These are phyloP conservation scores for Alcis repandata DNA, from an alignment of 2,888 invertebrate species.

Conservation along the genomic window DNA sequence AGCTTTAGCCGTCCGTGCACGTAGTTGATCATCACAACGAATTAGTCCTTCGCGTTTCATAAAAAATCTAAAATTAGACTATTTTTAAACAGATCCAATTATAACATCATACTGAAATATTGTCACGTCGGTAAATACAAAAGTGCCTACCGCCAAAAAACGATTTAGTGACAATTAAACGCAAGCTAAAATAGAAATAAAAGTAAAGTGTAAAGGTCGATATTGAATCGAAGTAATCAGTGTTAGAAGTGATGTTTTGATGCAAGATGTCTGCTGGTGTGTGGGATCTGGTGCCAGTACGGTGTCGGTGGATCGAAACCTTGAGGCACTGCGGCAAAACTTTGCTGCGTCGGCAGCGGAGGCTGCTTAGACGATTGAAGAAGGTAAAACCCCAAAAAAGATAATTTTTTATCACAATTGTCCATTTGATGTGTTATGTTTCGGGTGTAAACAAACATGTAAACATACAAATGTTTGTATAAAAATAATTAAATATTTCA, in stretches of 20 bases:
- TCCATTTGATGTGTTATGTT: no score
- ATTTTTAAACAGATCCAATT: not conserved
- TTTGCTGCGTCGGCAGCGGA: constrained; percentile 77
- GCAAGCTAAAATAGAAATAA: not conserved
- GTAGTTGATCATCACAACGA: constrained; percentile 12
- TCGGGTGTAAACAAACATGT: no score
- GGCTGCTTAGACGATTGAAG: constrained; percentile 77
- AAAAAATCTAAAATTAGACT: not conserved
- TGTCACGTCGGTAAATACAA: not conserved
- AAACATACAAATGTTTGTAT: no score
- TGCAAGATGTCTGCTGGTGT: constrained; percentile 69
- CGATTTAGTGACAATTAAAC: not conserved
- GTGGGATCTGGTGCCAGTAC: constrained; percentile 79
- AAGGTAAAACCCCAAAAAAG: constrained; percentile 66
- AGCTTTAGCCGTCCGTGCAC: not conserved
- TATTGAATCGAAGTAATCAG: constrained; percentile 29
- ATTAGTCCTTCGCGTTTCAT: not conserved
- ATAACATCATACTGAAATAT: not conserved
- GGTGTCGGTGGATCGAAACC: constrained; percentile 80
- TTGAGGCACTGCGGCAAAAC: constrained; percentile 82
- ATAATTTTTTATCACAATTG: no score
- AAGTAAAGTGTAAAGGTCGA: not conserved
- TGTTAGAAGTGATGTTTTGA: constrained; percentile 57
- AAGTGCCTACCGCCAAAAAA: no score
- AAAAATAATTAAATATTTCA: no score